Base-by-base conservation (phyloP, 92 coral and sea anemone genomes). In the Zoanthus gigantus region DNA sequence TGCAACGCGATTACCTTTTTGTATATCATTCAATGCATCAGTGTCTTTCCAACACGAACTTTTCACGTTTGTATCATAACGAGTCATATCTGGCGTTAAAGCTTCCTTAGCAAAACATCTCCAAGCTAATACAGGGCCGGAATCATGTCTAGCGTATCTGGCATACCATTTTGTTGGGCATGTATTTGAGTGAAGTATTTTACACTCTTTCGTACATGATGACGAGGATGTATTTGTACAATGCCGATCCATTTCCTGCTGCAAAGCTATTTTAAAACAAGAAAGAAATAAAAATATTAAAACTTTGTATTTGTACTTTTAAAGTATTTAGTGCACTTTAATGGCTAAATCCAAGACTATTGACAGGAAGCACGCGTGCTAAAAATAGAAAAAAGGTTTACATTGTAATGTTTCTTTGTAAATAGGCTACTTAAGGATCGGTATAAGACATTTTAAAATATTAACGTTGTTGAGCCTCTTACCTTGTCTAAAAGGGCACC, bases 401-500 rank as follows among this genome's bases (percentile, higher is more conserved):
- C 42, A 37, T 2, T 37, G 4, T 37, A 37, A 4, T 37, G 42
- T 4, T 37, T 37, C 2, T 37, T 37, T 2, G 42, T 2, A 37
- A 37, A 37, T 37, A 37, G 4, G 4, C 3, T 37, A 4, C 42
- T 14, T 13, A 66, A 17, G 71, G 31, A 66, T 10, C n/a, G n/a
- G 2, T 6, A 66, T 0, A 17, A 18, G 10, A 66, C 0, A 60
- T n/a, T n/a, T 6, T 60, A 18, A 4, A n/a, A 68, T 9, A 29
- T 23, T 23, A 23, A 14, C 28, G 9, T 68, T 68, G 7, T 68
- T 68, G 1, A 76, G 3, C 14, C 10, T 54, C n/a, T n/a, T 31
- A 79, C 84, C 84, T 63, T 37, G 63, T 23, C 84, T 79, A 18
- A 61, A 56, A 8, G 30, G 7, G 16, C 84, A 79, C 84, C 84